Conservation (phyloP, 2,113 vertebrate species). For the Campylorhamphus procurvoides region DNA sequence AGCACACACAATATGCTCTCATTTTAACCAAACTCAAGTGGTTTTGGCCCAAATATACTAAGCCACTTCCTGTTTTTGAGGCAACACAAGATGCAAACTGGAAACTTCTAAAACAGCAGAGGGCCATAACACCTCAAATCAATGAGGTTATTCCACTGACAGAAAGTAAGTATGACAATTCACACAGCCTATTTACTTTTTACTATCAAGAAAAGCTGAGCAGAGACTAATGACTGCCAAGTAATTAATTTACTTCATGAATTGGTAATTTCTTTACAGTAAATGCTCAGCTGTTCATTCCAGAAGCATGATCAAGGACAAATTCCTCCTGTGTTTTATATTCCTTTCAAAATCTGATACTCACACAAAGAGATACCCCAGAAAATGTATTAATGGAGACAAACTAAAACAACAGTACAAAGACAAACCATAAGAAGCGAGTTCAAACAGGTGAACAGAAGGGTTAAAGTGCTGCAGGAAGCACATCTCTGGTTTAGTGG, state of each 20-base stretch:
- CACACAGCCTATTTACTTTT: background rate
- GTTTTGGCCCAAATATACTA: background rate
- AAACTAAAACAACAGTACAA: background rate
- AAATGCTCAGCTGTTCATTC: background rate
- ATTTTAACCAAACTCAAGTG: background rate
- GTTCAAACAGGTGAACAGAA: background rate
- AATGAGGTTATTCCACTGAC: background rate
- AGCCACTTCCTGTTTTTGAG: background rate
- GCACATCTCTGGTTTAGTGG: background rate
- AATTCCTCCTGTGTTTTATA: background rate
- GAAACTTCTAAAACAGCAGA: background rate
- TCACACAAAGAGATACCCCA: background rate
- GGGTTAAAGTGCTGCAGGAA: background rate
- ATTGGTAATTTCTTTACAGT: background rate
- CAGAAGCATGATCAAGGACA: background rate
- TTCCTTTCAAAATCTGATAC: background rate
- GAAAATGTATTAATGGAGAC: background rate
- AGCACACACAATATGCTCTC: background rate
- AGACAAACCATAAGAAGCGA: background rate
- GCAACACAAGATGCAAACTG: background rate
- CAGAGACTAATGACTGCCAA: background rate
- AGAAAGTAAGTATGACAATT: background rate
- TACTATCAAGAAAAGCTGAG: background rate
- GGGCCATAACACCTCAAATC: background rate
- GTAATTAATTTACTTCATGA: background rate